phyloP scores from a whole-genome alignment of 2,888 invertebrate genomes.

The Hermaeophaga mercurialis region DNA sequence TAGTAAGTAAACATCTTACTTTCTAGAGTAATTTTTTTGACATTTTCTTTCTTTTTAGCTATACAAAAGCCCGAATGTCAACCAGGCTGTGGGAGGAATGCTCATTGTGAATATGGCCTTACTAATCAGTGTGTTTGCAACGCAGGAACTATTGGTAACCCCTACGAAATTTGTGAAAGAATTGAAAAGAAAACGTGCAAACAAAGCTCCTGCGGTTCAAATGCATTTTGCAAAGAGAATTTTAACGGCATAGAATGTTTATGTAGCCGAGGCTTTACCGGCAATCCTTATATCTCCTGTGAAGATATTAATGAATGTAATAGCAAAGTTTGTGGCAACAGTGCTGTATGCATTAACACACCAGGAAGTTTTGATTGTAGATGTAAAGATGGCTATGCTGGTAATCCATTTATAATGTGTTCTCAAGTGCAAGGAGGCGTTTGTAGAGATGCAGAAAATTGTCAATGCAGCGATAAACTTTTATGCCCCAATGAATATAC shows the following conservation, averaged over 20 bases:
- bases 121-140: slow-evolving; percentile 83
- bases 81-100: slow-evolving; percentile 80
- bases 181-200: slow-evolving; percentile 74
- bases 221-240: slow-evolving; percentile 80
- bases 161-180: slow-evolving; percentile 79
- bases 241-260: slow-evolving; percentile 77
- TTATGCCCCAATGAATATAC: slow-evolving; percentile 78
- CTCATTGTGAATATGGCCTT: slow-evolving; percentile 84
- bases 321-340: slow-evolving; percentile 78
- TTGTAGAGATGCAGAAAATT: slow-evolving; percentile 72
- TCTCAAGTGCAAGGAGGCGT: slow-evolving; percentile 71
- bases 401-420: slow-evolving; percentile 87
- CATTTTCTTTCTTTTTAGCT: slow-evolving; percentile 62
- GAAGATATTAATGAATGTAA: slow-evolving; percentile 84
- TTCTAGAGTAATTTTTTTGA: slow-evolving; percentile 35
- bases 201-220: slow-evolving; percentile 73
- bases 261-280: slow-evolving; percentile 81
- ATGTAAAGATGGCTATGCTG: slow-evolving; percentile 82
- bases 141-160: slow-evolving; percentile 83
- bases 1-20: slow-evolving; percentile 64
- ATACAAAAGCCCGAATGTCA: slow-evolving; percentile 77
- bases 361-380: slow-evolving; percentile 88
- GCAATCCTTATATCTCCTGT: slow-evolving; percentile 84
- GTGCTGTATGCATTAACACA: slow-evolving; percentile 89
- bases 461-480: slow-evolving; percentile 71